These are phyloP conservation scores for Fistularia tabacaria DNA, from an alignment of 2,797 vertebrate genomes.

Conservation along the genomic window DNA sequence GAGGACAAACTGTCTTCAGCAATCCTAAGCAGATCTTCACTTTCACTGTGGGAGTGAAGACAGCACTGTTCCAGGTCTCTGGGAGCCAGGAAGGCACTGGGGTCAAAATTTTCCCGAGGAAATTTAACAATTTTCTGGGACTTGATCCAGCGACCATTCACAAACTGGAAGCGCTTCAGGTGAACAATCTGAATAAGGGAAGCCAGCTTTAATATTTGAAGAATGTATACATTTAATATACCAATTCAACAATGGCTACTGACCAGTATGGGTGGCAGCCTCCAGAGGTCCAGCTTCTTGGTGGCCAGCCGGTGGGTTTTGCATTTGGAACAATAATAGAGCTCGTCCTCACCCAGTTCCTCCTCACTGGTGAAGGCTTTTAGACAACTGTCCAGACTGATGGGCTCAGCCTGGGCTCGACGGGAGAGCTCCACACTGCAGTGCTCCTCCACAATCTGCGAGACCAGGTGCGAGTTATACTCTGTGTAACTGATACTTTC, in stretches of 20 bases:
- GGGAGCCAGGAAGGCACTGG: slow-evolving; percentile 93
- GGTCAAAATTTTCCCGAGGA: slow-evolving; percentile 89
- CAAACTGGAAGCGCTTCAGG: slow-evolving; percentile 97
- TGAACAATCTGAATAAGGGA: slow-evolving; percentile 86
- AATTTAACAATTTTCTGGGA: slow-evolving; percentile 99
- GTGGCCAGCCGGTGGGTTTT: slow-evolving; percentile 94
- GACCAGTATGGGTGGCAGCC: slow-evolving; percentile 94
- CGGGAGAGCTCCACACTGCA: slow-evolving; percentile 93
- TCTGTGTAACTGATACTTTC: background rate
- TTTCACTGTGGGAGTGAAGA: slow-evolving; percentile 77
- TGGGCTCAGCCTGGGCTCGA: slow-evolving; percentile 93
- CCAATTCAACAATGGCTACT: slow-evolving; percentile 7
- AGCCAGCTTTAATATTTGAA: no score
- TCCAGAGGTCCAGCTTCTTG: slow-evolving; percentile 98
- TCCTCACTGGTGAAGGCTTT: slow-evolving; percentile 96
- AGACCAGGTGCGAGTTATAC: background rate
- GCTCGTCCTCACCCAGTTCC: slow-evolving; percentile 94
- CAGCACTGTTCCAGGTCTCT: slow-evolving; percentile 78
- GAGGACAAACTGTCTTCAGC: slow-evolving; percentile 79
- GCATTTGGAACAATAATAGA: slow-evolving; percentile 99
- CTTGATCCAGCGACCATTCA: slow-evolving; percentile 98
- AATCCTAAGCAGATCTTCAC: slow-evolving; percentile 75
- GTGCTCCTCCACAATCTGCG: slow-evolving; percentile 92
- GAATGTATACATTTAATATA: no score
- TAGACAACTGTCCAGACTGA: slow-evolving; percentile 95